Conservation (phyloP, 2,888 invertebrate genomes). For the Anodontia alba region DNA sequence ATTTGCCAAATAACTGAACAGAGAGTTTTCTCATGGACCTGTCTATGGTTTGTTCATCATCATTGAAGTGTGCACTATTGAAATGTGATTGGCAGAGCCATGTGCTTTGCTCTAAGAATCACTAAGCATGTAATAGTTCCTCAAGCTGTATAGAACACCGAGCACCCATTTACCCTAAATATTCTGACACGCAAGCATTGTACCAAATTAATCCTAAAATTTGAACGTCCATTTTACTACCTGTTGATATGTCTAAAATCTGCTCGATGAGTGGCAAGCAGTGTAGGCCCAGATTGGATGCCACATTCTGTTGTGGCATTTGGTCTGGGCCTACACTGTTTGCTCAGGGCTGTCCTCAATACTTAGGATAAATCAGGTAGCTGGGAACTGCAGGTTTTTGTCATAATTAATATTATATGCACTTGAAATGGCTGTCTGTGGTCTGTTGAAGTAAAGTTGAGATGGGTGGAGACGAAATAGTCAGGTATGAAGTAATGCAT, state of each 20-base stretch:
- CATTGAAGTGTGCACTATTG: neutral
- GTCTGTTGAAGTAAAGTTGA: neutral
- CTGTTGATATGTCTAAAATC: no score
- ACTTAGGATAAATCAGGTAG: no score
- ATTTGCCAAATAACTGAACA: no score
- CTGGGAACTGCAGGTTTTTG: neutral
- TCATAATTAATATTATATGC: conserved; percentile 9
- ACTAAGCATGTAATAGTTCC: conserved; percentile 15
- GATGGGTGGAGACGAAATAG: neutral
- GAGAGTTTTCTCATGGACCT: neutral
- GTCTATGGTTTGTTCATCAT: neutral
- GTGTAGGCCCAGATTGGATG: no score
- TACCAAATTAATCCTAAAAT: no score
- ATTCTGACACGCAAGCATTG: no score
- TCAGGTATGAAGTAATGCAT: neutral
- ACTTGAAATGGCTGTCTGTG: conserved; percentile 1
- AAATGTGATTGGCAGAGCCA: neutral
- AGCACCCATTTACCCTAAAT: no score
- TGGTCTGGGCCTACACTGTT: no score
- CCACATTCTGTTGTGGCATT: no score
- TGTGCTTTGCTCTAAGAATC: neutral
- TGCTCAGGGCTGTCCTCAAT: no score
- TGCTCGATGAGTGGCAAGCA: no score
- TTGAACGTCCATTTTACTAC: no score
- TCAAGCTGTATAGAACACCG: neutral